phyloP scores from a whole-genome alignment of 2,888 invertebrate species.

The Lasiommata megera region DNA sequence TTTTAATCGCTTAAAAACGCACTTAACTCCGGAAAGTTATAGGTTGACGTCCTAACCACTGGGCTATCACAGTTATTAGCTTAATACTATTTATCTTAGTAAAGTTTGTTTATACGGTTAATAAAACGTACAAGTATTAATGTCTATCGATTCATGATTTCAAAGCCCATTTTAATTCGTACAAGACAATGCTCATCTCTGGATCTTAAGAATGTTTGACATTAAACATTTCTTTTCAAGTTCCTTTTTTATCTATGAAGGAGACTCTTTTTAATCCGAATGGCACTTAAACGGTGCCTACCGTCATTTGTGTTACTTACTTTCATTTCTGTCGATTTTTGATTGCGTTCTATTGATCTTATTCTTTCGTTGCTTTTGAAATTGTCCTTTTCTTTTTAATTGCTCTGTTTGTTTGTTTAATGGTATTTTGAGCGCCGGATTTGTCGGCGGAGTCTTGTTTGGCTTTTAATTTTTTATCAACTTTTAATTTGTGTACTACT shows the following conservation, averaged over 20 bases:
- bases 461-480: not conserved
- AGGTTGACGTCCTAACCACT: no score
- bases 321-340: not conserved
- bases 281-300: slow-evolving; percentile 1
- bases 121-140: no score
- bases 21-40: no score
- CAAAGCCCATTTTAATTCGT: no score
- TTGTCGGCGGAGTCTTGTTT: not conserved
- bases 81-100: no score
- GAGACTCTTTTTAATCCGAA: not conserved
- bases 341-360: not conserved
- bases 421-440: not conserved
- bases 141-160: no score
- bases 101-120: no score
- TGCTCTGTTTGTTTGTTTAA: not conserved
- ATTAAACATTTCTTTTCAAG: slow-evolving; percentile 1
- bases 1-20: no score
- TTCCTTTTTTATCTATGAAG: not conserved
- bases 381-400: not conserved
- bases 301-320: not conserved
- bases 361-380: not conserved
- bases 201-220: not conserved
- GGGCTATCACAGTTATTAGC: no score
- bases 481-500: no score
- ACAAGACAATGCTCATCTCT: no score